These are phyloP conservation scores for Lasioglossum marginatum DNA, from an alignment of 2,888 invertebrate genomes.

Conservation along the genomic window DNA sequence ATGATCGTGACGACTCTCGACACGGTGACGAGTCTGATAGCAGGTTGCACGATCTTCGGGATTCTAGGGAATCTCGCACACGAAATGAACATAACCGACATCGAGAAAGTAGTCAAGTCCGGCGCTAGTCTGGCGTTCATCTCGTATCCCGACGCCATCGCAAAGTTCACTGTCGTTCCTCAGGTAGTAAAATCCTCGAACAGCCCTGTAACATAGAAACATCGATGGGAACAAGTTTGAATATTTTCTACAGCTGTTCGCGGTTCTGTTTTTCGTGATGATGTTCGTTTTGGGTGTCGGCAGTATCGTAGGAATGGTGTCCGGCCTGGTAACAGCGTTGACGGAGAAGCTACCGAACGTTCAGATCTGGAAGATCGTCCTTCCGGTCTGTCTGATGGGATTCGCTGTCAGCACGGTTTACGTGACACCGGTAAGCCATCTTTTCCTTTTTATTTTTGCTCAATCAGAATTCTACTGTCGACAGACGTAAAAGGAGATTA, in stretches of 20 bases:
- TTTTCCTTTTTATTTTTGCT: not conserved
- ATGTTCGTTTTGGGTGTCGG: conserved; percentile 86
- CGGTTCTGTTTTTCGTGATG: conserved; percentile 86
- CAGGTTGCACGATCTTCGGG: conserved; percentile 93
- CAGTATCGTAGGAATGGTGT: conserved; percentile 84
- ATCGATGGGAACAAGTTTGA: not conserved
- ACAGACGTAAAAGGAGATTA: not conserved
- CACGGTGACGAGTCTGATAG: conserved; percentile 92
- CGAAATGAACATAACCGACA: conserved; percentile 88
- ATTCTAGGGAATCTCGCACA: conserved; percentile 92
- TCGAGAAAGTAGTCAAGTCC: conserved; percentile 89
- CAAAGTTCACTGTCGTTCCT: conserved; percentile 90
- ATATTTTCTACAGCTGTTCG: conserved; percentile 85
- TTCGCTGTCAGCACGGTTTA: conserved; percentile 84
- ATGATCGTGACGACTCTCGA: conserved; percentile 93
- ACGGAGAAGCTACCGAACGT: conserved; percentile 84
- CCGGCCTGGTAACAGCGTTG: conserved; percentile 83
- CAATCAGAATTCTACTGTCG: not conserved
- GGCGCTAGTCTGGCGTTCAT: conserved; percentile 93
- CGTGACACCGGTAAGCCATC: conserved; percentile 83
- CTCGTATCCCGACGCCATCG: conserved; percentile 94
- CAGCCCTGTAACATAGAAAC: not conserved
- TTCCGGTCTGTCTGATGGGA: conserved; percentile 80
- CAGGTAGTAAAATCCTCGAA: conserved; percentile 78
- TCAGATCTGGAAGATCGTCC: conserved; percentile 82